Conservation (phyloP, 2,113 vertebrate species). For the Ahaetulla prasina region DNA sequence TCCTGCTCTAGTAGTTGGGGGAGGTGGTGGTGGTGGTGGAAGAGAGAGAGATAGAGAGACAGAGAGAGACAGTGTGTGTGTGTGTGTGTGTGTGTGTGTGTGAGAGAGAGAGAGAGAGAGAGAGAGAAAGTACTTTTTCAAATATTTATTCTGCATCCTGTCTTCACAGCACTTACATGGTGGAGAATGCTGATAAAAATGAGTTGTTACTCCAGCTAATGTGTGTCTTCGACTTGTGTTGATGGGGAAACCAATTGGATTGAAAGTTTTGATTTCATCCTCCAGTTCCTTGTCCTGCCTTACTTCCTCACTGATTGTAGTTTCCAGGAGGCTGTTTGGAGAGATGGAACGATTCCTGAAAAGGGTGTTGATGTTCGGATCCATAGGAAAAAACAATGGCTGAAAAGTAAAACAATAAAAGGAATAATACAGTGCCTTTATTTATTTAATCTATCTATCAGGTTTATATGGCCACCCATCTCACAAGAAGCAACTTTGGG, state of each 20-base stretch:
- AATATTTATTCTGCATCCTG: accelerated
- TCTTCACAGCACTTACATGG: slow-evolving; percentile 77
- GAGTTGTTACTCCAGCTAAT: slow-evolving; percentile 85
- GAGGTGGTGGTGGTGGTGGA: accelerated
- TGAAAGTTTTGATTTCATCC: slow-evolving; percentile 70
- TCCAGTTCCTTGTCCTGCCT: slow-evolving; percentile 79
- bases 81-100: no score
- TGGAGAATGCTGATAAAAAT: slow-evolving; percentile 81
- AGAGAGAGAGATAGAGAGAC: no score
- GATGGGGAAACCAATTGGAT: slow-evolving; percentile 67
- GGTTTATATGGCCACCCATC: background rate
- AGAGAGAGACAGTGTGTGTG: no score
- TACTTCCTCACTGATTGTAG: slow-evolving; percentile 84
- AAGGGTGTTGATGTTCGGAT: slow-evolving; percentile 76
- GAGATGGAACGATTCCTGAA: slow-evolving; percentile 83
- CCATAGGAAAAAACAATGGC: slow-evolving; percentile 84
- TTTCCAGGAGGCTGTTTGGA: slow-evolving; percentile 86
- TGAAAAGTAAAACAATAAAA: slow-evolving; percentile 55
- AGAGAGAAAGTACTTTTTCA: background rate
- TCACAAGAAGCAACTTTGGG: background rate
- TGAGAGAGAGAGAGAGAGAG: no score
- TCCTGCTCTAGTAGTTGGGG: background rate
- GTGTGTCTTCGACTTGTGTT: slow-evolving; percentile 87
- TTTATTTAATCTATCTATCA: background rate
- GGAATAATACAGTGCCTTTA: slow-evolving; percentile 22